These are phyloP conservation scores for Dendrophyllia cribrosa DNA, from an alignment of 64 coral and sea anemone species.

Conservation along the genomic window DNA sequence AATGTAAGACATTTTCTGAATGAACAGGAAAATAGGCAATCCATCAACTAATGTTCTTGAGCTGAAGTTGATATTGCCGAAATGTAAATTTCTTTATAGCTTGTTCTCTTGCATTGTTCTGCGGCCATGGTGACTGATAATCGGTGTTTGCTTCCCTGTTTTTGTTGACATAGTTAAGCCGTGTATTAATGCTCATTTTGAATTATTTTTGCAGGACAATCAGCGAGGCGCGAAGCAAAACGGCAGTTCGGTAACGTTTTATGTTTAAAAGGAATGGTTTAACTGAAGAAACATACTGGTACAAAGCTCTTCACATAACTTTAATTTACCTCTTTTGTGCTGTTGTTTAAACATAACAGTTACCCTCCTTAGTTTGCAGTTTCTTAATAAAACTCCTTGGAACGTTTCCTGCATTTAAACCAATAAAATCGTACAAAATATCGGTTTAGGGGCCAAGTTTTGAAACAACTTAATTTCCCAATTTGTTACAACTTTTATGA, in stretches of 20 bases:
- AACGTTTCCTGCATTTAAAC: not conserved
- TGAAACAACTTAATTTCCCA: not conserved
- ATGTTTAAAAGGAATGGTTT: too few relatives aligned
- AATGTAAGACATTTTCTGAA: not conserved
- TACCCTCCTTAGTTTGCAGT: not conserved
- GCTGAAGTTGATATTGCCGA: constrained; percentile 31
- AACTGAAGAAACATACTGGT: too few relatives aligned
- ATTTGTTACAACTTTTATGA: not conserved
- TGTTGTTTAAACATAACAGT: too few relatives aligned
- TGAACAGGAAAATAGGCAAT: constrained; percentile 35
- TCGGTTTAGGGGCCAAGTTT: not conserved
- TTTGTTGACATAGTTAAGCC: constrained; percentile 21
- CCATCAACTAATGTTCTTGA: constrained; percentile 59
- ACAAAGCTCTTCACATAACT: too few relatives aligned
- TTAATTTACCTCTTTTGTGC: too few relatives aligned
- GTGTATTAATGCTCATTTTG: not conserved
- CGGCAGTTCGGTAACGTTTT: too few relatives aligned
- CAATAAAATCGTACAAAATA: not conserved
- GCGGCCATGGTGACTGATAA: constrained; percentile 25
- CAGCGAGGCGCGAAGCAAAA: too few relatives aligned
- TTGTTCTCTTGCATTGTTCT: constrained; percentile 3
- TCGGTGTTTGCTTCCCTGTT: not conserved
- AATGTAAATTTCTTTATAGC: constrained; percentile 65
- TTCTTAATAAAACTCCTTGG: not conserved
- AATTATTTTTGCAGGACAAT: not conserved